Evolutionary conservation across 2,888 invertebrate genomes (phyloP), one percentile per base, ranked within the genome.

Genomic region (Trichacis sp.): DNA sequence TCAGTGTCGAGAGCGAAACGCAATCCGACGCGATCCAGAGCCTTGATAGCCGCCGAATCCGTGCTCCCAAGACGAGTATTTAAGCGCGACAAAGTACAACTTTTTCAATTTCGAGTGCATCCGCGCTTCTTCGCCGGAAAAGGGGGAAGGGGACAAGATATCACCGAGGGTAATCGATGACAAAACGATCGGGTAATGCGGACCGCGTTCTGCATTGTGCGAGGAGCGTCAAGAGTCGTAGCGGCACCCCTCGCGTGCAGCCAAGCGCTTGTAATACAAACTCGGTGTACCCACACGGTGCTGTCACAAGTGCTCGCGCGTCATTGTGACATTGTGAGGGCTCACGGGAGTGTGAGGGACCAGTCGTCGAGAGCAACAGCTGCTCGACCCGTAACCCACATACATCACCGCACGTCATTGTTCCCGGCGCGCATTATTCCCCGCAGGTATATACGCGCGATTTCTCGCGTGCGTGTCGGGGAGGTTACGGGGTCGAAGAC

Each of bases 1-100:
- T 82, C 81, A 81, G 78, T 82, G 82, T 82, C 82, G 80, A 80
- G 80, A 79, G 79, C 80, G 82, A 81, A 82, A 82, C 80, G 78
- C 81, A 77, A 82, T 82, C 81, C 80, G 80, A 82, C 75, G 78
- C 77, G 80, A 80, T 80, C 76, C 75, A 71, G 77, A 73, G 24
- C 8, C 78, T 78, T 76, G 80, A 81, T 81, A 80, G 78, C 74
- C 76, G 59, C 65, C 73, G 72, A 76, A 76, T 18, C 38, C 8
- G 29, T 9, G 33, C 30, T 30, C 4, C 30, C 56, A 42, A 59
- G 29, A 52, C 42, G 55, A 29, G 11, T 12, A 36, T 12, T n/a
- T 12, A n/a, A 5, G 2, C 36, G 11, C 36, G 3, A 12, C 11
- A 3, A n/a, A 5, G 2, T 9, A 4, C 36, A 12, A 12, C 11